A percentile compares a stretch with the other conserved stretches of the same genome.
Evolutionary conservation across 2,113 vertebrate genomes (phyloP).

Genomic region (Chaetura pelagica): DNA sequence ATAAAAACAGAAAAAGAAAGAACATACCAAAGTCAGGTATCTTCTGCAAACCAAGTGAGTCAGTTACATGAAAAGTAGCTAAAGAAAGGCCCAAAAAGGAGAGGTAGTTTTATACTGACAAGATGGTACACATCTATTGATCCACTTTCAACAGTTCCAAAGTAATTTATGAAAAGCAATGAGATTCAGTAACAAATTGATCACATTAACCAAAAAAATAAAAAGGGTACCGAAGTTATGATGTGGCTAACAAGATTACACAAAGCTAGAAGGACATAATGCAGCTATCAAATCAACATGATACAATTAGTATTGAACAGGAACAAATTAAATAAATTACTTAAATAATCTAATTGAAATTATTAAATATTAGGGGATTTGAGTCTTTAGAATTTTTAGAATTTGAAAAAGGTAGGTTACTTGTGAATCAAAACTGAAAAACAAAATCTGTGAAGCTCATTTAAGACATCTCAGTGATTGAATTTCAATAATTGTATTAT

Average conservation of each 20-base stretch:
- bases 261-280: background rate
- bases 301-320: background rate
- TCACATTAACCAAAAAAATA: background rate
- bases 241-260: background rate
- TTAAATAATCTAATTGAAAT: background rate
- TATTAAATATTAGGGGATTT: background rate
- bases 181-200: background rate
- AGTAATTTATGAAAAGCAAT: background rate
- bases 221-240: background rate
- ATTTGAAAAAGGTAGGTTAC: background rate
- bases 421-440: background rate
- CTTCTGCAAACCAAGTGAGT: background rate
- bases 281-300: background rate
- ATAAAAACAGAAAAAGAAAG: background rate
- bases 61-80: background rate
- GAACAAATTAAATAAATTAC: background rate
- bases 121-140: background rate
- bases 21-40: background rate
- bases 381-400: background rate
- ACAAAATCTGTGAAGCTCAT: background rate
- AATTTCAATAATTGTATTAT: background rate
- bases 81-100: background rate
- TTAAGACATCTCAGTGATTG: background rate
- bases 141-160: background rate
- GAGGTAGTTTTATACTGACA: background rate